Evolutionary conservation across 2,797 vertebrate species (phyloP), one percentile per base, ranked within the genome.

Genomic region (Enteromius anoplus): DNA sequence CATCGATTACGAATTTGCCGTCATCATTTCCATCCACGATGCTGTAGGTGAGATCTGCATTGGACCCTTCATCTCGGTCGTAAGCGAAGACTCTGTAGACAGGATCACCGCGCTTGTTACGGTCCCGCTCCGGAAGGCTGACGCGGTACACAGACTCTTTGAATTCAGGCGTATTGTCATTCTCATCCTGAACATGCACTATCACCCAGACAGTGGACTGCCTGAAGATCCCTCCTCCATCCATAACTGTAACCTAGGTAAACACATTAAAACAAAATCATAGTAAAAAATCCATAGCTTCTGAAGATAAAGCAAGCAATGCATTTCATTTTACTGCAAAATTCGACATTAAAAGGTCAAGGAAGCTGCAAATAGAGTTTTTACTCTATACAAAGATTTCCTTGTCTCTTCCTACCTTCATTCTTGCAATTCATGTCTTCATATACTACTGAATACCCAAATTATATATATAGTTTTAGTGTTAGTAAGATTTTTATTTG

Each of bases 91-190:
- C 96, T 0, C 97, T 95, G 86, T 97, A 99, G 32, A 99, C 91
- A 0, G 96, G 96, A 58, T 98, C 96, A 0, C 97, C 96, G 1
- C 90, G 96, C 23, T 94, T 91, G 75, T 90, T 93, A 73, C 96
- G 94, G 76, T 98, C 97, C 51, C 96, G 91, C 82, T 98, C 98
- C 0, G 96, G 96, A 84, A 99, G 91, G 40, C 87, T 93, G 92
- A 99, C 95, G 90, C 97, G 96, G 87, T 98, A 99, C 87, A 96
- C 95, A 83, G 96, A 96, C 85, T 99, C 96, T 0, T 97, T 93
- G 91, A 99, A 99, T 81, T 95, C 94, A 37, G 98, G 98, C 2
- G 94, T 95, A 89, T 97, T 99, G 94, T 99, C 98, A 72, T 99
- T 99, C 90, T 99, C 97, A 85, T 99, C 98, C 42, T 96, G 94